Conservation (phyloP, 2,888 invertebrate species). For the Brachynemurus nebulosus region DNA sequence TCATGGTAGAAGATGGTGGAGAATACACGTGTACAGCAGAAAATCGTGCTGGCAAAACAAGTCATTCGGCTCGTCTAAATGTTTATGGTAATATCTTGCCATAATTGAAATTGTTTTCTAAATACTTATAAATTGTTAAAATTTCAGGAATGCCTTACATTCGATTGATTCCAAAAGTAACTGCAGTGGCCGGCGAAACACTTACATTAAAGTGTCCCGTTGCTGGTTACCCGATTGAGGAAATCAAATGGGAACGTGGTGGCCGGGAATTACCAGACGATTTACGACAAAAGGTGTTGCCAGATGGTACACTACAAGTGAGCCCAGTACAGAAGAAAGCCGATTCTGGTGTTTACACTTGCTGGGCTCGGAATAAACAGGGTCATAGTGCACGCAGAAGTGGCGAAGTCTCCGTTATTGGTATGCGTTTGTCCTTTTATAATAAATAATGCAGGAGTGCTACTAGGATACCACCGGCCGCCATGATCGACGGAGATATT, state of each 20-base stretch:
- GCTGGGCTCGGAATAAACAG: slow-evolving; percentile 64
- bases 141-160: slow-evolving; percentile 62
- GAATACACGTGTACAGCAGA: slow-evolving; percentile 64
- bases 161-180: slow-evolving; percentile 64
- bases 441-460: not conserved
- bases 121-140: slow-evolving; percentile 9
- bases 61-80: slow-evolving; percentile 62
- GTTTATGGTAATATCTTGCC: too few relatives aligned
- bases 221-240: slow-evolving; percentile 68
- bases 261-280: slow-evolving; percentile 64
- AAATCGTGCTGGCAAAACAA: slow-evolving; percentile 58
- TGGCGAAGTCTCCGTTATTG: slow-evolving; percentile 63
- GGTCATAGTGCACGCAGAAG: slow-evolving; percentile 59
- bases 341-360: slow-evolving; percentile 67
- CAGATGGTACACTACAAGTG: slow-evolving; percentile 62
- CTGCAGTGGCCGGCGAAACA: slow-evolving; percentile 64
- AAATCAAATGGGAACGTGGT: slow-evolving; percentile 65
- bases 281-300: slow-evolving; percentile 57
- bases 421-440: slow-evolving; percentile 35
- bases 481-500: slow-evolving; percentile 3
- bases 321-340: slow-evolving; percentile 59
- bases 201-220: slow-evolving; percentile 66
- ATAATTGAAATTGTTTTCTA: too few relatives aligned
- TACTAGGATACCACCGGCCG: slow-evolving; percentile 6
- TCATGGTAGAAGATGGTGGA: slow-evolving; percentile 66